A percentile compares a stretch with the other conserved stretches of the same genome.
These are phyloP conservation scores for Melanaphis sacchari DNA, from an alignment of 1,140 invertebrate genomes.

Conservation along the genomic window DNA sequence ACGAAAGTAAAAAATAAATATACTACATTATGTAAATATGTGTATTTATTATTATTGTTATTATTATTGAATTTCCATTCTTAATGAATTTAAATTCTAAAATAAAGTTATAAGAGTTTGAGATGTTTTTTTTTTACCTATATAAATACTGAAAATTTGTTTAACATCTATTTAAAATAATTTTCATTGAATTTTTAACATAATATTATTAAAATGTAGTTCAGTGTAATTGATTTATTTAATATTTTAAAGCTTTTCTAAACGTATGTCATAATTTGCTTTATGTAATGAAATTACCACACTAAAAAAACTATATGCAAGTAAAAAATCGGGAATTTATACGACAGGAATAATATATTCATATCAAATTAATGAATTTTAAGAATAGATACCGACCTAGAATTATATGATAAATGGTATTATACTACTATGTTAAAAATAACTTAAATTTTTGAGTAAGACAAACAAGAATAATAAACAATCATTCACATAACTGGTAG, in stretches of 20 bases:
- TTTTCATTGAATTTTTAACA: neutral
- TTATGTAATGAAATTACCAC: neutral
- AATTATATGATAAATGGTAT: neutral
- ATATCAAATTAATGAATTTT: neutral
- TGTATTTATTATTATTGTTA: neutral
- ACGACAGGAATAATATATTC: neutral
- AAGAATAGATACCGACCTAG: neutral
- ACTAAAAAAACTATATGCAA: neutral
- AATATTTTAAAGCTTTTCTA: neutral
- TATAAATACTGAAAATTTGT: neutral
- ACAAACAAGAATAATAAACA: constrained; percentile 11
- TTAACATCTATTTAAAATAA: neutral
- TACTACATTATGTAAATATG: neutral
- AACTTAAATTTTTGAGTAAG: neutral
- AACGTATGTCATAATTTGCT: neutral
- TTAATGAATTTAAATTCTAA: neutral
- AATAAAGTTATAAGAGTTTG: neutral
- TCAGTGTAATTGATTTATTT: neutral
- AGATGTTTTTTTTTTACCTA: neutral
- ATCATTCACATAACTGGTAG: neutral
- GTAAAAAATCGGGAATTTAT: neutral
- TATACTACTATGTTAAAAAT: neutral
- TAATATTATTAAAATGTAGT: neutral
- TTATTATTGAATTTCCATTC: neutral
- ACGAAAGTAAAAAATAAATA: neutral